Conservation (phyloP, 2,888 invertebrate species). For the Anorthoa munda region DNA sequence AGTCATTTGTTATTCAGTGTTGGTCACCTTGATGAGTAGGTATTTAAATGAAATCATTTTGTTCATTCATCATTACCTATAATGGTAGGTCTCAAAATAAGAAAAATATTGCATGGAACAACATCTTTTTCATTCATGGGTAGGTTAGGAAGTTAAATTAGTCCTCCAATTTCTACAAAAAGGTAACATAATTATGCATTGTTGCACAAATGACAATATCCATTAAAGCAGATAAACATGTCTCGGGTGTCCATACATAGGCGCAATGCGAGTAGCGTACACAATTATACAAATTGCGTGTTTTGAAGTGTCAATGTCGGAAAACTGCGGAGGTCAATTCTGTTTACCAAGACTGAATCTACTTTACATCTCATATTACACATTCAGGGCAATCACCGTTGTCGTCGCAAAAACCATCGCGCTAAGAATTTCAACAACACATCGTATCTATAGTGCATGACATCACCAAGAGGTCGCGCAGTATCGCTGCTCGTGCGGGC, state of each 20-base stretch:
- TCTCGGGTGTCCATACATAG: constrained; percentile 25
- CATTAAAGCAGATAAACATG: constrained; percentile 20
- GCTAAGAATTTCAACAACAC: constrained; percentile 83
- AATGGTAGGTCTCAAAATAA: neutral
- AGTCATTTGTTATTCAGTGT: constrained; percentile 20
- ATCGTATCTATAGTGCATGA: constrained; percentile 81
- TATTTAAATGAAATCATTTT: constrained; percentile 35
- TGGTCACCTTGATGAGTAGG: constrained; percentile 46
- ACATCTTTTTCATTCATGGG: neutral
- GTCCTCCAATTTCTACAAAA: constrained; percentile 30
- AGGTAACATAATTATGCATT: constrained; percentile 1
- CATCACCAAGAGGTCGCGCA: constrained; percentile 87
- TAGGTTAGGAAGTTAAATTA: neutral
- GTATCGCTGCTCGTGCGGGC: constrained; percentile 79
- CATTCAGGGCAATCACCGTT: constrained; percentile 75
- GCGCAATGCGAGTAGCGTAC: constrained; percentile 26
- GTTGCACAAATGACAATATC: constrained; percentile 27
- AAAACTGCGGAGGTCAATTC: constrained; percentile 75
- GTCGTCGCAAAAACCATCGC: constrained; percentile 82
- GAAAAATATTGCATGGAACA: neutral
- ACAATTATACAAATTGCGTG: constrained; percentile 26
- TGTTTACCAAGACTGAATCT: constrained; percentile 72
- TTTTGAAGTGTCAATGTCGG: constrained; percentile 28
- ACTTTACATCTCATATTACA: constrained; percentile 69
- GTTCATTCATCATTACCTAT: constrained; percentile 7